Evolutionary conservation across 2,797 vertebrate species (phyloP), one percentile per base, ranked within the genome.

Genomic region (Eidolon dupreanum): DNA sequence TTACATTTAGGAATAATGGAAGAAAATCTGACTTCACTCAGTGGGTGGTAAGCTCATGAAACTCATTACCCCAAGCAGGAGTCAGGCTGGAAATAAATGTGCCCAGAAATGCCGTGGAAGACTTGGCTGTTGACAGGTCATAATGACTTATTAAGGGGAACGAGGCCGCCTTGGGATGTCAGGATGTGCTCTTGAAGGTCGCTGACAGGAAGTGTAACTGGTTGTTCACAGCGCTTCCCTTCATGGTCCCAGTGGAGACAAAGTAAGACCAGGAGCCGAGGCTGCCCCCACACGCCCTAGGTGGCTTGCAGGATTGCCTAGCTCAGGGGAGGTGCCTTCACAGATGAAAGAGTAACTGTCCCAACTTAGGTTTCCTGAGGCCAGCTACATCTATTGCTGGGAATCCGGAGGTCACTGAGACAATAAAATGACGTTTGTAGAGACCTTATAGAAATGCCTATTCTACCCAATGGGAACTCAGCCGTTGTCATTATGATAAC

Each of bases 41-140:
- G 22, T 94, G 83, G 70, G 93, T 81, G 71, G 81, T 31, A 73
- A 38, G 61, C 31, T 88, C 77, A 24, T 31, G 70, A 87, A 93
- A 85, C 73, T 91, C 88, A 43, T 86, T 57, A 41, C 57, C 68
- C 49, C 24, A 66, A 66, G 46, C 66, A 12, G 31, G 79, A 82
- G 49, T 81, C 90, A 68, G 77, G 6, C 49, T n/a, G 61, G 78
- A 81, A 73, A 86, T 73, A 55, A 92, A 71, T 82, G 94, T 22
- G 70, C 77, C 68, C 51, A 59, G 66, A 8, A 57, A 59, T 0
- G 20, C 43, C 36, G 0, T 38, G 79, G 77, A 41, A 61, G 49
- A 51, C 73, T 74, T n/a, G 24, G 77, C 41, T 57, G 43, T 70
- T 24, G 38, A 71, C 74, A 95, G 93, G 68, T 24, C 31, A 0